Conservation (phyloP, 92 coral and sea anemone species). For the Plumapathes pennacea region DNA sequence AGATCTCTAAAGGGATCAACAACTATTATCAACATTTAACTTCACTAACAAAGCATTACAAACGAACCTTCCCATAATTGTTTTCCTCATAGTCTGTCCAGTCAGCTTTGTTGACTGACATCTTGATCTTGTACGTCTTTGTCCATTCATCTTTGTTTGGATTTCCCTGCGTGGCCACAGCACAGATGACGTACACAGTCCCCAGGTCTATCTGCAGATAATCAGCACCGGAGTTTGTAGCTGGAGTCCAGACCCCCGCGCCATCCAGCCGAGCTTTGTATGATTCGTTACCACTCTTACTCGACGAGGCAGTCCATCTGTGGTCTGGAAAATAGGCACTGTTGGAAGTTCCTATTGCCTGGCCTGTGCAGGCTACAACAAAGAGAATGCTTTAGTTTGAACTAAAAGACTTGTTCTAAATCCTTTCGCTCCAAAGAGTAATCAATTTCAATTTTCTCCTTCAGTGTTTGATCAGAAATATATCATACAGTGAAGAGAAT, state of each 20-base stretch:
- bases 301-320: neutral
- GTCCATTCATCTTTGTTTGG: constrained; percentile 19
- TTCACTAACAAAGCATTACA: too few relatives aligned
- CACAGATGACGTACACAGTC: constrained; percentile 27
- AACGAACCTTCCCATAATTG: constrained; percentile 20
- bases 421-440: too few relatives aligned
- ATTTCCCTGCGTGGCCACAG: constrained; percentile 32
- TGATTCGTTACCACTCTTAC: neutral
- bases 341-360: neutral
- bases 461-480: too few relatives aligned
- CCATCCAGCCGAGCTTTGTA: neutral
- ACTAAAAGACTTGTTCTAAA: too few relatives aligned
- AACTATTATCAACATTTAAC: too few relatives aligned
- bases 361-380: neutral
- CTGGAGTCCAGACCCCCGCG: constrained; percentile 1
- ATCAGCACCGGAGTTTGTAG: neutral
- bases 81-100: constrained; percentile 12
- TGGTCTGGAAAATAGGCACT: neutral
- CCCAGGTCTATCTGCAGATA: constrained; percentile 35
- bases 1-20: too few relatives aligned
- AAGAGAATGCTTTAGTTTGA: too few relatives aligned
- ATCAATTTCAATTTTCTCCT: too few relatives aligned
- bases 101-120: constrained; percentile 3
- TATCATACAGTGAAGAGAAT: too few relatives aligned
- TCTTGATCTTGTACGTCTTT: constrained; percentile 10